Base-by-base conservation (phyloP, 2,888 invertebrate species). In the Macroteleia sp. region DNA sequence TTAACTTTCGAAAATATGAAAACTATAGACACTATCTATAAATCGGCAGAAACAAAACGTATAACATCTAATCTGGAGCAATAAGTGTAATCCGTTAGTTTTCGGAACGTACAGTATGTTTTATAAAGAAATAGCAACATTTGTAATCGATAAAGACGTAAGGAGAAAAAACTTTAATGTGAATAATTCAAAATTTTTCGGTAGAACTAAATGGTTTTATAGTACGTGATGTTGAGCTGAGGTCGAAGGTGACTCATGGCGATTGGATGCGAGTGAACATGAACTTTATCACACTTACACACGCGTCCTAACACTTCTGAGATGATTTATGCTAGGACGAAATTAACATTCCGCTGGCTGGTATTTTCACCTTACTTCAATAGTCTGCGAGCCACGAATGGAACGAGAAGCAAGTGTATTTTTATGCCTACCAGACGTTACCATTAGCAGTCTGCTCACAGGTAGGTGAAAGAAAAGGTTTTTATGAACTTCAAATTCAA, bases 331-430 rank as follows among this genome's bases (percentile, higher is more conserved):
- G 69, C 82, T 74, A 70, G 78, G 82, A 83, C 81, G 82, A 86
- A 84, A 86, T 86, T 84, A 85, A 85, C 85, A 86, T 86, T 86
- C 85, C 86, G 76, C 66, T 61, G 80, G 80, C 73, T 81, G 80
- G 82, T 82, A 83, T 83, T 83, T 83, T 82, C 81, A 80, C 84
- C 82, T 84, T 81, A 83, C 83, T 83, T 82, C 82, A 81, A 83
- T 82, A 79, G 75, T 71, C 67, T 61, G 59, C 57, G 50, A 61
- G 66, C 54, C 48, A 44, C 59, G 54, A 61, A 71, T 46, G 57
- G 28, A 76, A 71, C 50, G 66, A 57, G 67, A 59, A 67, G 62
- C 54, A 67, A 73, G 54, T 73, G 73, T 73, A 77, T 73, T 77
- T 70, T 77, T 64, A 71, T 61, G 71, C 77, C 48, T 34, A 59